Evolutionary conservation across 2,888 invertebrate species (phyloP), one percentile per base, ranked within the genome.

Genomic region (Eledone cirrhosa): DNA sequence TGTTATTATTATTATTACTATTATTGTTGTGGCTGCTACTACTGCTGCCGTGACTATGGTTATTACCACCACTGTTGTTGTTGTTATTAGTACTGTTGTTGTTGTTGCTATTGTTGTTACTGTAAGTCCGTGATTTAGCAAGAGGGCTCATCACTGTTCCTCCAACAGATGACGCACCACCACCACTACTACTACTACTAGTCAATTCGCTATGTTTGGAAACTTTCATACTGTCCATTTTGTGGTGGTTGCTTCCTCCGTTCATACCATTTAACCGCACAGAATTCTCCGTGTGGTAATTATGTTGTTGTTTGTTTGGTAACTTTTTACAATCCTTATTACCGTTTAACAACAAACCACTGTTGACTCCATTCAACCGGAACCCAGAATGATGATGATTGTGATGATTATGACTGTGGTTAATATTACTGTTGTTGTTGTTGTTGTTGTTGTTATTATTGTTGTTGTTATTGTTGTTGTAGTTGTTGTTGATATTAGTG

Each of bases 321-420:
- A 72, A 13, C 31, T 72, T 72, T 31, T 72, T 72, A 41, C 41
- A 41, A 22, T 72, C 72, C 31, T 72, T 72, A 24, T 41, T 11
- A 22, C 14, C 41, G 1, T 22, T 31, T 33, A 67, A 5, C 1
- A 27, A 63, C 4, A 27, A n/a, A 31, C 67, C 41, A 47, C 48
- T 48, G 75, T 47, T 48, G 47, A 11, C 27, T 14, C 48, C 48
- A 14, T 76, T 76, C 4, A 76, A 27, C 5, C 76, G 48, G 27
- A 76, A 76, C 41, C 48, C 76, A 29, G 76, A 48, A 24, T 41
- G 48, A 48, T 76, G 76, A 24, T 74, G 74, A 48, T 76, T 41
- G 27, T 75, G 75, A n/a, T 76, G 76, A 27, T 76, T 47, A 16
- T 48, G 48, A 14, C 48, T 47, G 27, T 76, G 63, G 63, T 63